phyloP scores from a whole-genome alignment of 2,888 invertebrate species.

The Cylloceria caligata region DNA sequence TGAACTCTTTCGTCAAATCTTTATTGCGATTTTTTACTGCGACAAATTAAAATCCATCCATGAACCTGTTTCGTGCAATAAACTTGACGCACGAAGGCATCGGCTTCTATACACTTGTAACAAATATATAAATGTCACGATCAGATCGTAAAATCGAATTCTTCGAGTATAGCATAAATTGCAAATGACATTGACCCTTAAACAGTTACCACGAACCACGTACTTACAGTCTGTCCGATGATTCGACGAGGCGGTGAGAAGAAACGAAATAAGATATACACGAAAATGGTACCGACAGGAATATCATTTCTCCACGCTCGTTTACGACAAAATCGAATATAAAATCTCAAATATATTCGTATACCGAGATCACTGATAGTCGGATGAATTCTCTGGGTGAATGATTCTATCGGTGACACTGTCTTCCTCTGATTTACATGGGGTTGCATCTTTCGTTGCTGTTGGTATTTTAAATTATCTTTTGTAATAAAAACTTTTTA shows the following conservation, averaged over 20 bases:
- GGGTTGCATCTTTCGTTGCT: background rate
- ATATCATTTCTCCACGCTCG: slow-evolving; percentile 65
- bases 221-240: slow-evolving; percentile 5
- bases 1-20: slow-evolving; percentile 13
- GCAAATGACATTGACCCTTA: slow-evolving; percentile 62
- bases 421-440: slow-evolving; percentile 37
- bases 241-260: background rate
- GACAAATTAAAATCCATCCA: slow-evolving; percentile 22
- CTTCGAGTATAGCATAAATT: slow-evolving; percentile 10
- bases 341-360: slow-evolving; percentile 67
- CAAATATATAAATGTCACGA: slow-evolving; percentile 26
- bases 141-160: slow-evolving; percentile 38
- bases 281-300: slow-evolving; percentile 64
- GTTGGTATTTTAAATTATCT: slow-evolving; percentile 8
- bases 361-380: slow-evolving; percentile 25
- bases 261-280: slow-evolving; percentile 35
- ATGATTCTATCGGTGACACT: slow-evolving; percentile 34
- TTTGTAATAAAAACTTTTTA: too few species aligned
- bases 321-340: slow-evolving; percentile 67
- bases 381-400: slow-evolving; percentile 28
- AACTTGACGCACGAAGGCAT: background rate
- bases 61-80: background rate
- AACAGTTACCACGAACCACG: slow-evolving; percentile 29
- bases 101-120: background rate
- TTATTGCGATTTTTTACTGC: slow-evolving; percentile 37